These are phyloP conservation scores for Drosophila phalerata DNA, from an alignment of 2,888 invertebrate species.

Conservation along the genomic window DNA sequence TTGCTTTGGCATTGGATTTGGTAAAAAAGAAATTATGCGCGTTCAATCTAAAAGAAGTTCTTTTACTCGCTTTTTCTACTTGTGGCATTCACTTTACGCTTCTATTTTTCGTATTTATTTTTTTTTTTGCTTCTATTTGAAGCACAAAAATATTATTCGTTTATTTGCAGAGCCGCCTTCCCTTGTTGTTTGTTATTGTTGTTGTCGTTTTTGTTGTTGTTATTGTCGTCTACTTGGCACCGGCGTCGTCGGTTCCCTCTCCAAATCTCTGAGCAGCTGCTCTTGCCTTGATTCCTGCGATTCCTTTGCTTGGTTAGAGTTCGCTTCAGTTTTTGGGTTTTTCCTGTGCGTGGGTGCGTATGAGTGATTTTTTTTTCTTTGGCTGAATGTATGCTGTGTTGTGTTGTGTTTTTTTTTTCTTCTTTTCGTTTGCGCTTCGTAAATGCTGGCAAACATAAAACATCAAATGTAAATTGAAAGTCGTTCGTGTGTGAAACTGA, in stretches of 20 bases:
- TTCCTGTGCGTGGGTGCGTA: slow-evolving; percentile 77
- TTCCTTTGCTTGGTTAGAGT: slow-evolving; percentile 44
- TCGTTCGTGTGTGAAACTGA: slow-evolving; percentile 83
- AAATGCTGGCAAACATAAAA: slow-evolving; percentile 79
- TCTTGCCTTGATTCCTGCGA: slow-evolving; percentile 14
- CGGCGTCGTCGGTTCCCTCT: slow-evolving; percentile 48
- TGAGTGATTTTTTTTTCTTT: slow-evolving; percentile 74
- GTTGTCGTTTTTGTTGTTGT: slow-evolving; percentile 28
- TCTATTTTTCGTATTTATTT: not conserved
- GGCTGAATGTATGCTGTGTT: slow-evolving; percentile 3
- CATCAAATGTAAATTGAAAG: slow-evolving; percentile 83
- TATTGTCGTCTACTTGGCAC: slow-evolving; percentile 71
- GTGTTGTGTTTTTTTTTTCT: slow-evolving; percentile 20
- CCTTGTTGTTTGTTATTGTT: slow-evolving; percentile 10
- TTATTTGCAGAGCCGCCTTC: slow-evolving; percentile 63
- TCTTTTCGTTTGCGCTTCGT: slow-evolving; percentile 56
- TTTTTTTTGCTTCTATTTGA: slow-evolving; percentile 43
- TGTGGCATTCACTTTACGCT: slow-evolving; percentile 1
- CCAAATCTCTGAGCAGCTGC: slow-evolving; percentile 15
- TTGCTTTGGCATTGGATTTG: slow-evolving; percentile 34
- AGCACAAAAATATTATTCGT: slow-evolving; percentile 73
- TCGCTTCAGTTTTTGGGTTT: slow-evolving; percentile 45
- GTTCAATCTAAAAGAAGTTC: slow-evolving; percentile 14
- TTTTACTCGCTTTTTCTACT: slow-evolving; percentile 15
- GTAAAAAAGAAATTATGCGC: slow-evolving; percentile 31